phyloP scores from a whole-genome alignment of 2,888 invertebrate species.

The Oscheius sp. region DNA sequence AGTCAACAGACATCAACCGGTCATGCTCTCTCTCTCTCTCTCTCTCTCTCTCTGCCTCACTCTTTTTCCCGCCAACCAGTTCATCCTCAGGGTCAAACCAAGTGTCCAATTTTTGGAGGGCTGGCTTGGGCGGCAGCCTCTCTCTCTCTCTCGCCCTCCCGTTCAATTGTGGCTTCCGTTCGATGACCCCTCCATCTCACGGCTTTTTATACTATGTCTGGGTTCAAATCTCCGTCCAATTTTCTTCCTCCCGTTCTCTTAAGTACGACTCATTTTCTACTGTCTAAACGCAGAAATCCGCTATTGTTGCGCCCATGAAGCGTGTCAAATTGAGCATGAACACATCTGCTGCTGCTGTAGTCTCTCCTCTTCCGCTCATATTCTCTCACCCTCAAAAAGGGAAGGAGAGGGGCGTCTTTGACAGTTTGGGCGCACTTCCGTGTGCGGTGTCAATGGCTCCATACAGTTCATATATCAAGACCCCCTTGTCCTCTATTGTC shows the following conservation, averaged over 20 bases:
- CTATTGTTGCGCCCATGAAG: conserved; percentile 8
- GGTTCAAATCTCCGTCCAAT: not conserved
- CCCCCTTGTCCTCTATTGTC: not conserved
- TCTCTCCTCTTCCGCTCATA: conserved; percentile 1
- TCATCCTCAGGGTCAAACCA: conserved; percentile 22
- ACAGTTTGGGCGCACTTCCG: conserved; percentile 12
- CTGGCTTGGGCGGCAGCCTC: conserved; percentile 9
- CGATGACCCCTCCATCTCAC: conserved; percentile 10
- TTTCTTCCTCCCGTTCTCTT: not conserved
- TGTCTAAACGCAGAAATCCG: conserved; percentile 12
- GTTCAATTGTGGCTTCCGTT: conserved; percentile 29
- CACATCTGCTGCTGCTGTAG: not conserved
- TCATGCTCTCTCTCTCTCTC: conserved; percentile 10
- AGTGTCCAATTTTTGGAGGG: conserved; percentile 12
- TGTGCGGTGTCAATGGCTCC: conserved; percentile 11
- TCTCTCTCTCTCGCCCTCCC: not conserved
- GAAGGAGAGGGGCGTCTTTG: too few species aligned
- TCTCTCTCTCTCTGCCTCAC: conserved; percentile 7
- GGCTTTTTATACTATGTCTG: too few species aligned
- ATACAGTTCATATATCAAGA: conserved; percentile 18
- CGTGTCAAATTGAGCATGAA: conserved; percentile 17
- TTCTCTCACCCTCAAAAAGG: too few species aligned
- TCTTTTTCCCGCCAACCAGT: conserved; percentile 4
- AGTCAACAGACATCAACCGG: conserved; percentile 7
- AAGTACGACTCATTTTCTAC: too few species aligned